Conservation (phyloP, 2,797 vertebrate species). For the Lutjanus argentimaculatus region DNA sequence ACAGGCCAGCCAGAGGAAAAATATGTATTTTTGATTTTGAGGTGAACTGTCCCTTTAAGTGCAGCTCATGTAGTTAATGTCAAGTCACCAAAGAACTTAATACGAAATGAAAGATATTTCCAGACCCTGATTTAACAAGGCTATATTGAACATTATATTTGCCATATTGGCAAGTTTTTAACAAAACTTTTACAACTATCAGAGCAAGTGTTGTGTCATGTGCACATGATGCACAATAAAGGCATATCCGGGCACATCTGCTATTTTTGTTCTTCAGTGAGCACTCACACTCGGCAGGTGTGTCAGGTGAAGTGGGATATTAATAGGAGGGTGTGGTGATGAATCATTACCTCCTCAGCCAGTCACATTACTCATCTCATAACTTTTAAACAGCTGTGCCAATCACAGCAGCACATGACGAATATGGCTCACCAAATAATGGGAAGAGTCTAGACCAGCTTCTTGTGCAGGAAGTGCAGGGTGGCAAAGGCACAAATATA, state of each 20-base stretch:
- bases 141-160: slow-evolving; percentile 13
- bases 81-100: neutral
- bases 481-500: slow-evolving; percentile 2
- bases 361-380: slow-evolving; percentile 62
- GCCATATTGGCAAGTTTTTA: neutral
- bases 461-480: neutral
- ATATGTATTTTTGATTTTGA: too few relatives aligned
- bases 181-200: slow-evolving; percentile 8
- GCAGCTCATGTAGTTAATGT: neutral
- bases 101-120: slow-evolving; percentile 33
- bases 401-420: slow-evolving; percentile 39
- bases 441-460: slow-evolving; percentile 5
- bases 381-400: slow-evolving; percentile 57
- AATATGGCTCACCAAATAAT: slow-evolving; percentile 24
- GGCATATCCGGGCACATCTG: slow-evolving; percentile 32
- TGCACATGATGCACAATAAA: slow-evolving; percentile 12
- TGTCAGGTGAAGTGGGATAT: slow-evolving; percentile 46
- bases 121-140: slow-evolving; percentile 21
- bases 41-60: neutral
- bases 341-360: slow-evolving; percentile 60
- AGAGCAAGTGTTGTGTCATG: neutral
- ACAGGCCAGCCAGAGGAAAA: too few relatives aligned
- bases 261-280: slow-evolving; percentile 44
- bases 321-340: slow-evolving; percentile 49
- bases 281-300: slow-evolving; percentile 30